Evolutionary conservation across 2,113 vertebrate species (phyloP).

Genomic region (Panthera leo): DNA sequence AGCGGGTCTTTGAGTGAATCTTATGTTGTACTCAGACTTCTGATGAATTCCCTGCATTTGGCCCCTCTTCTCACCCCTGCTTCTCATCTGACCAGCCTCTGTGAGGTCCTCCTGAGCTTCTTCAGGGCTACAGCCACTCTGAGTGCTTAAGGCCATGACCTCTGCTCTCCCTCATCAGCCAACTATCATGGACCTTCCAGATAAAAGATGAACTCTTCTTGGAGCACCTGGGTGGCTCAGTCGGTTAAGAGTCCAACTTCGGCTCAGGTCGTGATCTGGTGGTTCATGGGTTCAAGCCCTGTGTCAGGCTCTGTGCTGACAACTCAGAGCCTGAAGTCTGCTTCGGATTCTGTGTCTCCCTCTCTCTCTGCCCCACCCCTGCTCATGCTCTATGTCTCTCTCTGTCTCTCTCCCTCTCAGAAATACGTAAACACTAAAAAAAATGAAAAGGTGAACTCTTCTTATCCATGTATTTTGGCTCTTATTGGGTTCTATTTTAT

Average conservation of each 20-base stretch:
- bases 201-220: not conserved
- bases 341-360: too few species aligned
- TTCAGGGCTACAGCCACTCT: rapidly evolving
- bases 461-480: not conserved
- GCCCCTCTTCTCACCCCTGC: not conserved
- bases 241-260: too few species aligned
- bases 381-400: too few species aligned
- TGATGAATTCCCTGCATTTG: not conserved
- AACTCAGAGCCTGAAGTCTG: too few species aligned
- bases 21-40: not conserved
- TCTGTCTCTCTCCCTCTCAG: too few species aligned
- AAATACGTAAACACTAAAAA: too few species aligned
- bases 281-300: too few species aligned
- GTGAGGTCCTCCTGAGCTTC: not conserved
- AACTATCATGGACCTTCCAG: not conserved
- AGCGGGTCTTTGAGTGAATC: too few species aligned
- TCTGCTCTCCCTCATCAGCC: not conserved
- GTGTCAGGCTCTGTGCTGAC: too few species aligned
- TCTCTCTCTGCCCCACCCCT: too few species aligned
- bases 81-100: not conserved
- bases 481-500: not conserved
- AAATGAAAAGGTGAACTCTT: not conserved
- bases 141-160: not conserved
- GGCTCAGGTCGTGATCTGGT: too few species aligned
- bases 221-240: too few species aligned